phyloP scores from a whole-genome alignment of 1,140 invertebrate genomes.

The Laodelphax striatellus region DNA sequence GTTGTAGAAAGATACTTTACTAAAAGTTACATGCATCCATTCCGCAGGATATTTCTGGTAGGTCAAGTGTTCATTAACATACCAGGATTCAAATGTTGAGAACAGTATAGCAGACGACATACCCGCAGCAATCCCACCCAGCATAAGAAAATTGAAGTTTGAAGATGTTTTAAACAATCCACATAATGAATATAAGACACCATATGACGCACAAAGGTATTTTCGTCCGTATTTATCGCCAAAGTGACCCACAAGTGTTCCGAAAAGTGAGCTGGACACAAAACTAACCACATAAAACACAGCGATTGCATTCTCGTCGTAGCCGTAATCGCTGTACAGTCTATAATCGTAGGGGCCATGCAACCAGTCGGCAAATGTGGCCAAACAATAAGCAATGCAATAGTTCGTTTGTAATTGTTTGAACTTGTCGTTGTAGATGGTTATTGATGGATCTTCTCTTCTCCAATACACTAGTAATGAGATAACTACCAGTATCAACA shows the following conservation, averaged over 20 bases:
- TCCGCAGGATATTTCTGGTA: slow-evolving; percentile 39
- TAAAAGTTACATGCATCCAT: slow-evolving; percentile 45
- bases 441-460: too few species aligned
- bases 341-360: slow-evolving; percentile 62
- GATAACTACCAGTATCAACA: too few species aligned
- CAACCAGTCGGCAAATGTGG: slow-evolving; percentile 56
- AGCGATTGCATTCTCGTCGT: slow-evolving; percentile 47
- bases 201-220: slow-evolving; percentile 41
- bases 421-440: slow-evolving; percentile 12
- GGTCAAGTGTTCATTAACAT: slow-evolving; percentile 50
- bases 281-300: slow-evolving; percentile 53
- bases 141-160: slow-evolving; percentile 34
- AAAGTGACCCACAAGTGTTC: slow-evolving; percentile 39
- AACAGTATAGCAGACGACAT: slow-evolving; percentile 59
- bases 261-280: slow-evolving; percentile 50
- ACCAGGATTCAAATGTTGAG: slow-evolving; percentile 62
- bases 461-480: too few species aligned
- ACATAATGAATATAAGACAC: slow-evolving; percentile 46
- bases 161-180: slow-evolving; percentile 41
- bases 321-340: slow-evolving; percentile 53
- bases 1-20: slow-evolving; percentile 53
- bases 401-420: slow-evolving; percentile 42
- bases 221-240: slow-evolving; percentile 50
- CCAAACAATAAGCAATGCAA: slow-evolving; percentile 46
- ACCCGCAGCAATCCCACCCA: slow-evolving; percentile 52